Base-by-base conservation (phyloP, 2,888 invertebrate species). In the Plagodis pulveraria region DNA sequence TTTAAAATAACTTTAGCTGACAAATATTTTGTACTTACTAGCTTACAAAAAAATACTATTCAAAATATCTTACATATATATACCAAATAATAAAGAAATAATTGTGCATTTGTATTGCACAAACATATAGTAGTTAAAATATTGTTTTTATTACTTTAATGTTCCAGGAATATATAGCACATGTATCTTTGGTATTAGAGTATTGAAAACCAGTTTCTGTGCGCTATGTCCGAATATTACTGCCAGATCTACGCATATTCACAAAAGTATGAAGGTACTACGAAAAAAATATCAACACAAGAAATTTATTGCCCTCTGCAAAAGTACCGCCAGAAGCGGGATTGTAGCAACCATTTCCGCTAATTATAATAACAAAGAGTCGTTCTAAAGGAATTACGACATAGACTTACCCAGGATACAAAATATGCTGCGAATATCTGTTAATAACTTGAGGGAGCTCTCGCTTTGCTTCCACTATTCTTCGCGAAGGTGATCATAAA, bases 391-490 rank as follows among this genome's bases (percentile, higher is more conserved):
- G 33, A 58, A 58, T 58, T 54, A 54, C 46, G 33, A 50, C 46
- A 54, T 33, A 33, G 22, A 53, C 58, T 50, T 58, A 58, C 58
- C 58, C 50, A 52, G 58, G 12, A 12, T 58, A 46, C 35, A 41
- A 45, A 41, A 45, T 36, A 36, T 35, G 42, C 40, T 42, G 50
- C 11, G 40, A 48, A 56, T 52, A 56, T 41, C n/a, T 38, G 45
- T 49, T 34, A 44, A 53, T 52, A 43, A 38, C 51, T 7, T 12
- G 35, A 35, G 42, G 11, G 9, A 12, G 41, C 36, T 49, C n/a
- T 35, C 32, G 50, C 50, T 48, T 12, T n/a, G 22, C 38, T 45
- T 36, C 40, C 45, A 53, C 44, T 50, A 43, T 33, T n/a, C 33
- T 9, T 48, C 11, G 9, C 45, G 9, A 5, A 5, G 43, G 11